Base-by-base conservation (phyloP, 2,797 vertebrate genomes). In the Eremophila alpestris region DNA sequence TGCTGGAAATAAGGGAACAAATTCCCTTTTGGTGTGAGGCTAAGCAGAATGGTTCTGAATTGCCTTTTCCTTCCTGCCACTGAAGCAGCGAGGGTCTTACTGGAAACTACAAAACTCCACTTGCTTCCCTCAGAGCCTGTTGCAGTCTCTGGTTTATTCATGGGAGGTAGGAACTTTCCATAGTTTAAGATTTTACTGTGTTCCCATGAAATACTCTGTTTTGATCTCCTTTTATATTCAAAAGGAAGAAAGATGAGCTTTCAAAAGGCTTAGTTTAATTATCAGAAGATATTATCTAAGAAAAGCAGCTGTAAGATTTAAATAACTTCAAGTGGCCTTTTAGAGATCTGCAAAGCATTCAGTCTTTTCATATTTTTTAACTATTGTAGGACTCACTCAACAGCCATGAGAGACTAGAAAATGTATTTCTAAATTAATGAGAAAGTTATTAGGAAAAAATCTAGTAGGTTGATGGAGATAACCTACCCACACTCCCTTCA, bases 271-370 rank as follows among this genome's bases (percentile, higher is more conserved):
- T 82, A 38, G 7, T 78, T 87, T 87, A 41, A 41, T 68, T 73
- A 76, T 52, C 41, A 83, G 38, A 73, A 83, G 51, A 69, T 77
- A 73, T 11, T 71, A 56, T 60, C 62, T 68, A 71, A 82, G 63
- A 89, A 89, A 95, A 87, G 63, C 43, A 82, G 41, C 46, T 84
- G 22, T 52, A 83, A 51, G 51, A 74, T 86, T 83, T 88, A 86
- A 95, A 86, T 83, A 85, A 80, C 52, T 90, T 92, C 76, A 80
- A 82, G 71, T 59, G 73, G 49, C 55, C 80, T 43, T 88, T 91
- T 51, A 86, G 64, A 83, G 48, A 69, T 80, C 71, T 54, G 51
- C 49, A 86, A 86, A 55, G 65, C 24, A 12, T 59, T 90, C 24
- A 18, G 36, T 46, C 71, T 70, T 93, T 74, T 88, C 29, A 16